Evolutionary conservation across 2,888 invertebrate species (phyloP).

Genomic region (Melinaea menophilus): DNA sequence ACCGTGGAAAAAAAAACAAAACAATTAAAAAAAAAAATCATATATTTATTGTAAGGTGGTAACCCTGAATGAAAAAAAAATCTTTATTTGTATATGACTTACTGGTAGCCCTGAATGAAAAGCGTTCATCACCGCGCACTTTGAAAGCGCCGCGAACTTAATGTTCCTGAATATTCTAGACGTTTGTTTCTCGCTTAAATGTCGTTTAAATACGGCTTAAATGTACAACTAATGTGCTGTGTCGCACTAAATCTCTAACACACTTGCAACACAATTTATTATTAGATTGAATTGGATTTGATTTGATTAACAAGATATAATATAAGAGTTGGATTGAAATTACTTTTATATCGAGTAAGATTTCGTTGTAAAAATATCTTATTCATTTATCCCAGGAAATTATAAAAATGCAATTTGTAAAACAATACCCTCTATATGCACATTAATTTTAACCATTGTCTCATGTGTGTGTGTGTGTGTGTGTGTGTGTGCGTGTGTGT

Average conservation of each 20-base stretch:
- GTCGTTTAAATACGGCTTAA: slow-evolving; percentile 32
- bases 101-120: slow-evolving; percentile 18
- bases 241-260: slow-evolving; percentile 22
- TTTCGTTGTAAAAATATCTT: too few relatives aligned
- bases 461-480: too few relatives aligned
- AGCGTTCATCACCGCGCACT: slow-evolving; percentile 32
- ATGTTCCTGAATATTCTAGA: slow-evolving; percentile 23
- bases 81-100: not conserved
- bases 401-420: too few relatives aligned
- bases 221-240: slow-evolving; percentile 27
- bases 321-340: too few relatives aligned
- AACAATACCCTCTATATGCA: too few relatives aligned
- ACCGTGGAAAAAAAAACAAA: slow-evolving; percentile 4
- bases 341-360: too few relatives aligned
- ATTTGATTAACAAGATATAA: too few relatives aligned
- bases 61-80: too few relatives aligned
- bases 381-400: too few relatives aligned
- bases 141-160: slow-evolving; percentile 44
- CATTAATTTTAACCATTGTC: too few relatives aligned
- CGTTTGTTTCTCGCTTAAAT: slow-evolving; percentile 35
- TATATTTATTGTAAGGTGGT: too few relatives aligned
- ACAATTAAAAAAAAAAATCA: too few relatives aligned
- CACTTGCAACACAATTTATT: not conserved
- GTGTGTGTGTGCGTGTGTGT: not conserved
- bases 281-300: not conserved